Evolutionary conservation across 2,113 vertebrate species (phyloP).

Genomic region (Erythrolamprus reginae): DNA sequence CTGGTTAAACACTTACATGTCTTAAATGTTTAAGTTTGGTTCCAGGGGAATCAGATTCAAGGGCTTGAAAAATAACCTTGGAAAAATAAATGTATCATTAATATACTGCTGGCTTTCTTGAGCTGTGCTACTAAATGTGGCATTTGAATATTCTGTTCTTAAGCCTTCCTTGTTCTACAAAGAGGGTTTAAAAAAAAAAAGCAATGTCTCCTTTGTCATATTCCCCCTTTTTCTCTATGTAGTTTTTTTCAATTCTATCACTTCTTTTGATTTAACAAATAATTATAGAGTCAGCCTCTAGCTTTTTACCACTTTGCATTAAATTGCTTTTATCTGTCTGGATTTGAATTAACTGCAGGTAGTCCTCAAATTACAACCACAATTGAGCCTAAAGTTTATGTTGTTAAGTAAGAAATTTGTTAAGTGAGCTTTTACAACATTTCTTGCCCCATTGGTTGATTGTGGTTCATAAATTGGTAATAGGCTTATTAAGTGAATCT

Average conservation of each 20-base stretch:
- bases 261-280: neutral
- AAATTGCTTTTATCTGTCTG: neutral
- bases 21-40: neutral
- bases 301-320: neutral
- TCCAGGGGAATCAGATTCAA: neutral
- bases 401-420: neutral
- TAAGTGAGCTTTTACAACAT: neutral
- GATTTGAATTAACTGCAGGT: neutral
- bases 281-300: neutral
- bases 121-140: neutral
- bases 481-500: neutral
- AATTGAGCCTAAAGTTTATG: neutral
- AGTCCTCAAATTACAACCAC: neutral
- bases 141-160: neutral
- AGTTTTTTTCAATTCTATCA: neutral
- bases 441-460: neutral
- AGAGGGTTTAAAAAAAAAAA: neutral
- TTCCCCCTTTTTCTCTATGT: neutral
- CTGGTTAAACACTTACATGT: neutral
- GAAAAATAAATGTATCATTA: neutral
- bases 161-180: neutral
- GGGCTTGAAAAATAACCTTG: neutral
- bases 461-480: neutral
- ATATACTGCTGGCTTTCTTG: neutral
- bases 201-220: neutral